Percentiles rank a stretch among this genome's conserved stretches.
Conservation (phyloP, 2,888 invertebrate genomes). For the Nycteola revayana region DNA sequence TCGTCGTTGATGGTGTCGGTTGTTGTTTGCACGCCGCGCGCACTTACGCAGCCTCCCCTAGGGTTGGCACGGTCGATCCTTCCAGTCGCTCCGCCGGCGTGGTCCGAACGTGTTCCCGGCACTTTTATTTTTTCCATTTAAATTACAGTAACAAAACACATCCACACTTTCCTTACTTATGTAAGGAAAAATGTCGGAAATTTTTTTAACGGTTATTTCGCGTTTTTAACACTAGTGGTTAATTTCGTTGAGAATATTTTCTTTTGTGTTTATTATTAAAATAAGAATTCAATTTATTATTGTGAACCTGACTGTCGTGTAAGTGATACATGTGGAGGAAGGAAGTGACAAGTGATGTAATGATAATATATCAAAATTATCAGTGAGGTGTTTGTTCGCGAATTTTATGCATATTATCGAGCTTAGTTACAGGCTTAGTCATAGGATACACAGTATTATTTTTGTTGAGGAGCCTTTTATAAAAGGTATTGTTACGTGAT, state of each 20-base stretch:
- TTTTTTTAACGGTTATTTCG: conserved; percentile 48
- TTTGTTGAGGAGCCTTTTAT: conserved; percentile 49
- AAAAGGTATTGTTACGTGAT: conserved; percentile 65
- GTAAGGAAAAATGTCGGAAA: conserved; percentile 64
- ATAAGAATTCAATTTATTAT: conserved; percentile 29
- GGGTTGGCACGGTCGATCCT: conserved; percentile 76
- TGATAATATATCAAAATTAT: conserved; percentile 16
- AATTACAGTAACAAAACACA: conserved; percentile 46
- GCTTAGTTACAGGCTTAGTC: conserved; percentile 66
- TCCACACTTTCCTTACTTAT: conserved; percentile 67
- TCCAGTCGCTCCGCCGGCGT: conserved; percentile 77
- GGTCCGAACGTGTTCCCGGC: conserved; percentile 65
- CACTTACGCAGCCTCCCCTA: conserved; percentile 78
- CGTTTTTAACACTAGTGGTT: conserved; percentile 69
- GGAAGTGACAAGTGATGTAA: conserved; percentile 30
- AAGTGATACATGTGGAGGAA: conserved; percentile 37
- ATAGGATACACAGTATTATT: conserved; percentile 44
- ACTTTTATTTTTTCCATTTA: conserved; percentile 42
- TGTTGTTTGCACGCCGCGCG: conserved; percentile 40
- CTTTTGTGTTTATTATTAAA: conserved; percentile 36
- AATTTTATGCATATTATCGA: conserved; percentile 45
- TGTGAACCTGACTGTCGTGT: conserved; percentile 31
- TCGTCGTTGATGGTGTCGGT: conserved; percentile 28
- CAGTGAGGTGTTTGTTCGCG: conserved; percentile 37
- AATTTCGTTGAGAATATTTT: conserved; percentile 65